A percentile compares a stretch with the other conserved stretches of the same genome.
phyloP scores from a whole-genome alignment of 2,797 vertebrate genomes.

The Chaetodon trifasciatus region DNA sequence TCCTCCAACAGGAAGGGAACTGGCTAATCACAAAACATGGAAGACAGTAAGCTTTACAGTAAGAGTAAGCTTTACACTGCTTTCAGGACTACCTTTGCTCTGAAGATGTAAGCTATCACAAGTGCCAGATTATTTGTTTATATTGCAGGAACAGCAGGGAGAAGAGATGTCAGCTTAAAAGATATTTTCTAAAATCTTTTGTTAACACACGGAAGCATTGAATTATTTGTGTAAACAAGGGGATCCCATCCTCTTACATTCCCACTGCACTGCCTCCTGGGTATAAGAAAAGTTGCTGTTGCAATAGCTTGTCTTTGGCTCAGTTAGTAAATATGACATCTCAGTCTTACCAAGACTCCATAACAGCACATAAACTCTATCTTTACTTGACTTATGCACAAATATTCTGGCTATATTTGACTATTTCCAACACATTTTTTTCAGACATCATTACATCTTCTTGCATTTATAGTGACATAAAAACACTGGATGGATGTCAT shows the following conservation, averaged over 20 bases:
- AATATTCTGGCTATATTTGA: conserved; percentile 21
- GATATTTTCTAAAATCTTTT: conserved; percentile 30
- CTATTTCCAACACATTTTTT: conserved; percentile 20
- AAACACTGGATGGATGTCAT: conserved; percentile 42
- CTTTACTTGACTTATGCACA: background rate
- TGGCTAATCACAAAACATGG: background rate
- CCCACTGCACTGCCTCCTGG: conserved; percentile 20
- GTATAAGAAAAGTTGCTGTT: conserved; percentile 12
- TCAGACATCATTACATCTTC: conserved; percentile 42
- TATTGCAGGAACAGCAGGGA: background rate
- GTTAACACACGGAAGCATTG: conserved; percentile 23
- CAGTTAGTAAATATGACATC: background rate
- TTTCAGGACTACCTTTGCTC: conserved; percentile 24
- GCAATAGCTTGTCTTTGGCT: conserved; percentile 7
- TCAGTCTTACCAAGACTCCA: background rate
- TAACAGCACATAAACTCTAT: conserved; percentile 3
- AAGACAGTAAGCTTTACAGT: too few relatives aligned
- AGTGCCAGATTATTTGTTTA: conserved; percentile 25
- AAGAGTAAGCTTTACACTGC: background rate
- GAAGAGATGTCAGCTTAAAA: conserved; percentile 9
- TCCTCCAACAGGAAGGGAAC: background rate
- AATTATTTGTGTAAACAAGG: conserved; percentile 49
- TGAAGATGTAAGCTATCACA: background rate
- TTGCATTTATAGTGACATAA: conserved; percentile 35
- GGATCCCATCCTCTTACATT: conserved; percentile 13